Conservation (phyloP, 2,797 vertebrate genomes). For the Muscicapa striata region DNA sequence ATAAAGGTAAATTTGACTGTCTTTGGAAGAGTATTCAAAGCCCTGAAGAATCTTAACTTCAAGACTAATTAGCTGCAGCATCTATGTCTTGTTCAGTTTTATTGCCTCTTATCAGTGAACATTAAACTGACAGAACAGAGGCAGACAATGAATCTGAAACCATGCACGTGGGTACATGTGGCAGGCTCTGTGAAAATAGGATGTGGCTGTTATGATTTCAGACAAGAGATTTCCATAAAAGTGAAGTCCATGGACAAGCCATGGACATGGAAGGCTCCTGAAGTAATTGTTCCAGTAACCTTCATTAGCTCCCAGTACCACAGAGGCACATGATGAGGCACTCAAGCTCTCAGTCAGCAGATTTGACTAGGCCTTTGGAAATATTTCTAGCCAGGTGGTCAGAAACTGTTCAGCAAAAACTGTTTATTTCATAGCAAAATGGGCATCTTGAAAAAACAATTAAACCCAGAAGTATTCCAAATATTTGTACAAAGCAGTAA, state of each 20-base stretch:
- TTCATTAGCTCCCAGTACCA: background rate
- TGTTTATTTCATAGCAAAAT: background rate
- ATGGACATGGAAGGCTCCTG: background rate
- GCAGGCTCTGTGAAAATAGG: background rate
- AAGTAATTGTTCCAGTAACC: background rate
- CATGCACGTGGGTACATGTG: background rate
- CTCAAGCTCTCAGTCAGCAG: background rate
- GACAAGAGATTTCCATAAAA: background rate
- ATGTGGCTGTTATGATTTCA: background rate
- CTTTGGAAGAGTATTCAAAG: background rate
- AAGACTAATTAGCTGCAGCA: background rate
- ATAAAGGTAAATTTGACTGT: background rate
- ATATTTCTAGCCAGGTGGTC: background rate
- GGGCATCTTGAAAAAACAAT: background rate
- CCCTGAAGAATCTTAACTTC: background rate
- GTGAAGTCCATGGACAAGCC: background rate
- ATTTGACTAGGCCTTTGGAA: background rate
- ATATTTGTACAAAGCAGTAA: background rate
- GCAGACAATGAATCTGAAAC: background rate
- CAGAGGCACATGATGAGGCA: background rate
- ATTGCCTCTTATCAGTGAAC: background rate
- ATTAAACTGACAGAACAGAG: background rate
- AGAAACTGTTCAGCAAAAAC: background rate
- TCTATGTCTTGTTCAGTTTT: background rate
- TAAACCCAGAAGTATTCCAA: background rate